Conservation (phyloP, 1,140 invertebrate genomes). For the Pachypsylla venusta region DNA sequence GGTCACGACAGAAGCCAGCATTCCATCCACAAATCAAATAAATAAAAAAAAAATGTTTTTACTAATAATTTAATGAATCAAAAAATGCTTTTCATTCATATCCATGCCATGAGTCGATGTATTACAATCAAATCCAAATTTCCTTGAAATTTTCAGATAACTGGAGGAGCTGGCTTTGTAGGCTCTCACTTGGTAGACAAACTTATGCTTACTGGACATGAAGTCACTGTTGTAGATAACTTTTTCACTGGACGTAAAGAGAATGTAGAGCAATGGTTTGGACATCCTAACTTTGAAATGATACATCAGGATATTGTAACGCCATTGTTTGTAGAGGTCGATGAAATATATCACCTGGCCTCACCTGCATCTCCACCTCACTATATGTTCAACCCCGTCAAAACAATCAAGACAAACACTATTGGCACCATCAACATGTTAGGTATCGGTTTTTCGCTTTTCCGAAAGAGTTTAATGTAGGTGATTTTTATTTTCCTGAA, state of each 20-base stretch:
- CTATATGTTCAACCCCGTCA: slow-evolving; percentile 99
- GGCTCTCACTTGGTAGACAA: slow-evolving; percentile 94
- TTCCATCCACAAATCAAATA: slow-evolving; percentile 6
- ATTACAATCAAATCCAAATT: background rate
- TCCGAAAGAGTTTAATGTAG: too few species aligned
- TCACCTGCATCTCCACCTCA: slow-evolving; percentile 97
- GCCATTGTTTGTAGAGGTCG: slow-evolving; percentile 93
- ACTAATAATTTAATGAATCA: background rate
- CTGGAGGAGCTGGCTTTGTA: slow-evolving; percentile 97
- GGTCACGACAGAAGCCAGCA: background rate
- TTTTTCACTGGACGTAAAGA: slow-evolving; percentile 94
- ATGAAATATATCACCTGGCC: slow-evolving; percentile 98
- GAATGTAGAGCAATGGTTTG: slow-evolving; percentile 98
- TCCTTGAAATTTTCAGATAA: slow-evolving; percentile 43
- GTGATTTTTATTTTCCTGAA: too few species aligned
- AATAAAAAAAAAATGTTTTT: background rate
- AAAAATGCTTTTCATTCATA: background rate
- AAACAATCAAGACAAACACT: slow-evolving; percentile 99
- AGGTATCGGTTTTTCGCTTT: too few species aligned
- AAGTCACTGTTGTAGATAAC: slow-evolving; percentile 96
- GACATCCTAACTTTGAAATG: slow-evolving; percentile 97
- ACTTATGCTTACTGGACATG: slow-evolving; percentile 91
- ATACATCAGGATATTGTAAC: slow-evolving; percentile 99
- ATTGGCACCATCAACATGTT: slow-evolving; percentile 99
- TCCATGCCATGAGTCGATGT: background rate